Evolutionary conservation across 2,888 invertebrate genomes (phyloP).

Genomic region (Cataglyphis livida): DNA sequence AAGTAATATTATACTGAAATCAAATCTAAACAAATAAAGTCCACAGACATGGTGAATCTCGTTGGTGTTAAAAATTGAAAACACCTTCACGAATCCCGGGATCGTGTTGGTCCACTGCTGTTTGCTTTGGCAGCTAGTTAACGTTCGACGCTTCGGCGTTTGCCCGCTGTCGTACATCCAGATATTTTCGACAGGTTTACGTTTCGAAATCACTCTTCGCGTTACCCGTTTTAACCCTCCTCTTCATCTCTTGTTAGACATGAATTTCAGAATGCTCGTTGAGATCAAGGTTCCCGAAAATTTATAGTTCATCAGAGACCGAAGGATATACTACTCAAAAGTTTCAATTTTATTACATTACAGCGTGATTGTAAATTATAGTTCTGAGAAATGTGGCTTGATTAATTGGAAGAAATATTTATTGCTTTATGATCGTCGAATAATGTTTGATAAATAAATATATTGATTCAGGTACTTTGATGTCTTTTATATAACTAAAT

Average conservation of each 20-base stretch:
- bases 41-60: not conserved
- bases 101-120: constrained; percentile 22
- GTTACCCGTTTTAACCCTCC: constrained; percentile 1
- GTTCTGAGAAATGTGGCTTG: not conserved
- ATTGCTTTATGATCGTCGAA: not conserved
- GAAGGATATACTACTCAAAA: not conserved
- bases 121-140: constrained; percentile 58
- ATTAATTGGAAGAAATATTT: not conserved
- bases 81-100: not conserved
- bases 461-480: not conserved
- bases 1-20: not conserved
- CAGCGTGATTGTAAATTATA: constrained; percentile 6
- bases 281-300: constrained; percentile 16
- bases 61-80: constrained; percentile 28
- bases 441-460: not conserved
- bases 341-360: not conserved
- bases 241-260: not conserved
- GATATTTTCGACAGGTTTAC: constrained; percentile 56
- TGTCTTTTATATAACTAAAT: not conserved
- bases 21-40: not conserved
- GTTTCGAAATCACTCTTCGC: constrained; percentile 29
- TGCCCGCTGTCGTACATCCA: constrained; percentile 19
- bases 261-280: not conserved
- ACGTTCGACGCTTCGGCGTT: constrained; percentile 39
- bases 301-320: constrained; percentile 3